Evolutionary conservation across 2,797 vertebrate species (phyloP), one percentile per base, ranked within the genome.

Genomic region (Cygnus olor): DNA sequence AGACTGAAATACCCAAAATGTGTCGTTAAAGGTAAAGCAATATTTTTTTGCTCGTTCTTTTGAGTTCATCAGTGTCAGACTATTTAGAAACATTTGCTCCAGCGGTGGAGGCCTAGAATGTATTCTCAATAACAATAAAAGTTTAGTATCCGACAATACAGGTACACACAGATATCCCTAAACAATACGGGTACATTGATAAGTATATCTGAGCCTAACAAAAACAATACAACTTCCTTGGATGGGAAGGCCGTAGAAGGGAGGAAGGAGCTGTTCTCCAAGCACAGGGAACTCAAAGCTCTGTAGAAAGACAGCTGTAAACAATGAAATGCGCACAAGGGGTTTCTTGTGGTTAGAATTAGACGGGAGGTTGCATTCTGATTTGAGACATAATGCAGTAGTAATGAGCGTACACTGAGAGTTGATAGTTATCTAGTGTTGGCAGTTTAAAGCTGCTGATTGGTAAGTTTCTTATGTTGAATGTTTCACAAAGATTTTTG

Each of bases 1-100:
- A 91, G 93, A 49, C 57, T 98, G 74, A 89, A 70, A 53, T 98
- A 98, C 19, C 98, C 98, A 1, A 49, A 91, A 21, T 98, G 98
- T 56, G 18, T 96, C 68, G 85, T 65, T 65, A 97, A 94, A 98
- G 98, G 98, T 98, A 97, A 96, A 77, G 8, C 4, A 51, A 9
- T 15, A 7, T 14, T 80, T 81, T 51, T 7, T 7, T 24, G 16
- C 27, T 17, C 36, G 7, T 27, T 3, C 10, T 71, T 54, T 56
- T 45, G 34, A 49, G 14, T 36, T 42, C 47, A 36, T 63, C 49
- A 18, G 0, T 63, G 25, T 57, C 40, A 66, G 21, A 32, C 4
- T 68, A 13, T 47, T 80, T 47, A 47, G 42, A 91, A 93, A 78
- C 9, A 14, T 17, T 79, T 84, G 3, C 12, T 95, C 81, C 71